These are phyloP conservation scores for Lasioglossum albipes DNA, from an alignment of 1,140 invertebrate species.

Conservation along the genomic window DNA sequence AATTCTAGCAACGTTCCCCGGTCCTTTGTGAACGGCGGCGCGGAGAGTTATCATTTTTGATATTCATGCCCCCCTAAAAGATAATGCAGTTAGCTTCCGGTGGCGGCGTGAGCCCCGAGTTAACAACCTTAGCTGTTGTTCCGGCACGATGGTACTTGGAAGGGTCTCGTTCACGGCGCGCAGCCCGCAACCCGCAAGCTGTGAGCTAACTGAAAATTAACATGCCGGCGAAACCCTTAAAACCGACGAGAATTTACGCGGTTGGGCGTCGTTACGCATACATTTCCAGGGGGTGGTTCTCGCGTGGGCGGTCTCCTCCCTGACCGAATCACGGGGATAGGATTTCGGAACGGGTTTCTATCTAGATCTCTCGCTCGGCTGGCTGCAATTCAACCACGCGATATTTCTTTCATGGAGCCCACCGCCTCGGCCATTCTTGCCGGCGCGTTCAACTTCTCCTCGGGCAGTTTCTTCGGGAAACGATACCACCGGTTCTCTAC, in stretches of 20 bases:
- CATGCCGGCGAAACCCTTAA: conserved; percentile 33
- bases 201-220: conserved; percentile 57
- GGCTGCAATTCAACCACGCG: conserved; percentile 6
- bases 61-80: conserved; percentile 4
- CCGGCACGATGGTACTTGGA: conserved; percentile 7
- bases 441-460: not conserved
- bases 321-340: not conserved
- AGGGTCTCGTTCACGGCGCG: conserved; percentile 17
- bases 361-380: not conserved
- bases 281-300: not conserved
- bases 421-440: not conserved
- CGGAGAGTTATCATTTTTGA: conserved; percentile 11
- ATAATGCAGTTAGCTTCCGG: conserved; percentile 16
- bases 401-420: conserved; percentile 37
- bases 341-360: not conserved
- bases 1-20: not conserved
- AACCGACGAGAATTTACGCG: conserved; percentile 36
- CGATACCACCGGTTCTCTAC: not conserved
- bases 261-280: not conserved
- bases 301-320: not conserved
- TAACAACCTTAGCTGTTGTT: conserved; percentile 39
- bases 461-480: not conserved
- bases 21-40: not conserved
- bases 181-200: conserved; percentile 15
- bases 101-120: conserved; percentile 4